Base-by-base conservation (phyloP, 2,113 vertebrate genomes). In the Tragelaphus buxtoni region DNA sequence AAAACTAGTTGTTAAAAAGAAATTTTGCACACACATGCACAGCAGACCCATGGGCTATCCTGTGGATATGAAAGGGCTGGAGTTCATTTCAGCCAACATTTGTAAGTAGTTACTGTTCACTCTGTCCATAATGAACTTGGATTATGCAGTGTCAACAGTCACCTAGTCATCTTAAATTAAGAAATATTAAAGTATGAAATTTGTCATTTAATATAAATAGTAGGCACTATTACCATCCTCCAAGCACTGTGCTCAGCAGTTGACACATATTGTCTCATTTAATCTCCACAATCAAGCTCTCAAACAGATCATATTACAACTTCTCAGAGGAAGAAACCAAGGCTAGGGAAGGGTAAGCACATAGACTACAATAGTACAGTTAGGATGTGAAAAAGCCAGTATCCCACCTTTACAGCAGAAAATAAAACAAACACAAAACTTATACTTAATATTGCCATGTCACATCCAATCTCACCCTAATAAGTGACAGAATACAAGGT, bases 111-210 rank as follows among this genome's bases (percentile, higher is more conserved):
- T 93, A 95, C 74, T 47, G 55, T 56, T 92, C 79, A 85, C 42
- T 65, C 84, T 87, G 45, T 63, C 79, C 47, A 84, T 74, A 89
- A 96, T 26, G 42, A 87, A 55, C 26, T 26, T 92, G 42, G 45
- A 83, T 89, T 91, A 95, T 90, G 47, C 76, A 93, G 88, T 82
- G 74, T 83, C 88, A 96, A 80, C 39, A 83, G 56, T 91, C 61
- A 93, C 65, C 83, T 95, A 74, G 30, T 96, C 87, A 87, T 91
- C 60, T 87, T 89, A 91, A 93, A 94, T 90, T 91, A 85, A 83
- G n/a, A 84, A 97, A 90, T 32, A 88, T 16, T 90, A 61, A 51
- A 77, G 49, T 32, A 69, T 32, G 90, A 94, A 76, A 92, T 63
- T 30, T 95, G 65, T 88, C 55, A 77, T 56, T 91, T 92, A 90